phyloP scores from a whole-genome alignment of 2,113 vertebrate species.

The Saguinus imperator region DNA sequence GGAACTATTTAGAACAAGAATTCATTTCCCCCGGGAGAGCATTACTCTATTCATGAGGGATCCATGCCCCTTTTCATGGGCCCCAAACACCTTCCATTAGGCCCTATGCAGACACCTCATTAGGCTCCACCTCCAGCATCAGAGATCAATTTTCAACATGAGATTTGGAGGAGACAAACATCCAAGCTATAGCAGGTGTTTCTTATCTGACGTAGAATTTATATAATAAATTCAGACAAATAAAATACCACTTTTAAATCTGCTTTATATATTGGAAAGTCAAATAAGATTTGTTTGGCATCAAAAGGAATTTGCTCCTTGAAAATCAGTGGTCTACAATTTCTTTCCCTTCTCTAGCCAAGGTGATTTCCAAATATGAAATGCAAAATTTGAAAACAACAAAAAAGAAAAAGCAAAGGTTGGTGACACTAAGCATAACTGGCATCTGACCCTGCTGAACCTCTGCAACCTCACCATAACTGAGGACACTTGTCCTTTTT shows the following conservation, averaged over 20 bases:
- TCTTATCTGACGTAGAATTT: conserved; percentile 24
- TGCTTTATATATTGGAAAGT: conserved; percentile 18
- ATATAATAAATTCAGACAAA: conserved; percentile 28
- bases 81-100: background rate
- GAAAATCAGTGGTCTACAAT: background rate
- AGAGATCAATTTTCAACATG: background rate
- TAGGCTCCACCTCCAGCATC: background rate
- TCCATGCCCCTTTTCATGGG: background rate
- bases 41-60: background rate
- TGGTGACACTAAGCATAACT: background rate
- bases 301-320: conserved; percentile 23
- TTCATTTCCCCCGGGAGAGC: background rate
- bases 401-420: background rate
- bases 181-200: background rate
- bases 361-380: background rate
- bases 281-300: conserved; percentile 16
- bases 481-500: background rate
- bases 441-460: background rate
- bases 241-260: background rate
- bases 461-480: background rate
- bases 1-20: background rate
- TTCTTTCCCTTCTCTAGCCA: background rate
- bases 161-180: background rate
- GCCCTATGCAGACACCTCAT: background rate
- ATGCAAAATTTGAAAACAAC: conserved; percentile 8